These are phyloP conservation scores for Ooceraea biroi DNA, from an alignment of 1,140 invertebrate species.

Conservation along the genomic window DNA sequence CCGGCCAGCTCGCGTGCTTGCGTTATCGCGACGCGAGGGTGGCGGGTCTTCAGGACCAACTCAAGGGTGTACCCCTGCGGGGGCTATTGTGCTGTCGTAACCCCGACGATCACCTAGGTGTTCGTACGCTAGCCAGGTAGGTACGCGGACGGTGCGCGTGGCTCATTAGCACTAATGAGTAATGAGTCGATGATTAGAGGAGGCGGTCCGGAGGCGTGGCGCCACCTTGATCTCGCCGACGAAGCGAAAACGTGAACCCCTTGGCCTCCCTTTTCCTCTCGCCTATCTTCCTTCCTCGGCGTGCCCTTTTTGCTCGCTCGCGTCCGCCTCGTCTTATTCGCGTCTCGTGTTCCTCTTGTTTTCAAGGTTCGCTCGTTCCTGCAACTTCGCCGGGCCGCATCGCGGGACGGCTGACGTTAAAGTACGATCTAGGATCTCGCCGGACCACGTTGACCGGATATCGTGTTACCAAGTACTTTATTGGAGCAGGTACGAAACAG, in stretches of 20 bases:
- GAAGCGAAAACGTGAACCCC: slow-evolving; percentile 74
- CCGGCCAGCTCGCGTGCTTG: slow-evolving; percentile 65
- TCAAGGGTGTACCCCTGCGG: background rate
- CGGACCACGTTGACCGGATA: slow-evolving; percentile 49
- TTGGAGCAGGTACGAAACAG: slow-evolving; percentile 37
- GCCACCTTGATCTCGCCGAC: slow-evolving; percentile 84
- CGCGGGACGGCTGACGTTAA: slow-evolving; percentile 61
- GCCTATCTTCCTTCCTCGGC: slow-evolving; percentile 36
- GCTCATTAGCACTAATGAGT: slow-evolving; percentile 86
- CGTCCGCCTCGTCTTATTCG: slow-evolving; percentile 48
- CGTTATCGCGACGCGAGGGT: slow-evolving; percentile 49
- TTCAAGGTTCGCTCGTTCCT: slow-evolving; percentile 31
- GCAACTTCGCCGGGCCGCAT: slow-evolving; percentile 37
- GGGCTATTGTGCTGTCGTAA: slow-evolving; percentile 45
- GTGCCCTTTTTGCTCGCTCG: slow-evolving; percentile 51
- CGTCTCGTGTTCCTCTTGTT: slow-evolving; percentile 63
- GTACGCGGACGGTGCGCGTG: slow-evolving; percentile 80
- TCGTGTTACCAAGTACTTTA: slow-evolving; percentile 67
- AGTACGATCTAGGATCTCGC: slow-evolving; percentile 61
- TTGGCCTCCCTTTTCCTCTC: slow-evolving; percentile 52
- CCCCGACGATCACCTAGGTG: slow-evolving; percentile 64
- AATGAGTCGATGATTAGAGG: slow-evolving; percentile 86
- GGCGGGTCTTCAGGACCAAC: background rate
- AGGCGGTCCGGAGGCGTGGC: slow-evolving; percentile 85
- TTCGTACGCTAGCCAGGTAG: slow-evolving; percentile 56